These are phyloP conservation scores for Deilephila porcellus DNA, from an alignment of 2,888 invertebrate genomes.

Conservation along the genomic window DNA sequence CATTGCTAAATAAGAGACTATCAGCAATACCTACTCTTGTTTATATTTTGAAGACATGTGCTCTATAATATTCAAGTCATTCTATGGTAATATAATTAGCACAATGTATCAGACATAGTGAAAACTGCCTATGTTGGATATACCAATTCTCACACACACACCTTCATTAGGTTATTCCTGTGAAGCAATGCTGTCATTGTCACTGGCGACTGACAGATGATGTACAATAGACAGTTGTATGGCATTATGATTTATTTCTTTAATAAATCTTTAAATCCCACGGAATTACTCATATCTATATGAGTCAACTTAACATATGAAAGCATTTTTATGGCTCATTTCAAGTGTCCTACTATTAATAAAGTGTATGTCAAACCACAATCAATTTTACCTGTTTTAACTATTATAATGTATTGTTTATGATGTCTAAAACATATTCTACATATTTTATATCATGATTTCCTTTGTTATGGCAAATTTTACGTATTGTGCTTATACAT, in stretches of 20 bases:
- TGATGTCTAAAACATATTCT: too few relatives aligned
- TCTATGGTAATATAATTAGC: background rate
- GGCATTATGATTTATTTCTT: conserved; percentile 7
- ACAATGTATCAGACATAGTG: background rate
- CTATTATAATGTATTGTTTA: too few relatives aligned
- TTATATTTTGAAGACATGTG: background rate
- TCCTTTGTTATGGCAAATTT: too few relatives aligned
- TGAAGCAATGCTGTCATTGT: conserved; percentile 14
- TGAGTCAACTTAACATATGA: background rate
- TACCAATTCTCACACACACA: background rate
- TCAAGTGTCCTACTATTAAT: too few relatives aligned
- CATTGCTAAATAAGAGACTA: too few relatives aligned
- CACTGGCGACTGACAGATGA: conserved; percentile 7
- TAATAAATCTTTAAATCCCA: background rate
- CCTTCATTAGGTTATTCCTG: conserved; percentile 23
- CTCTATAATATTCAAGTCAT: background rate
- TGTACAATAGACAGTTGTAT: background rate
- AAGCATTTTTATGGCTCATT: background rate
- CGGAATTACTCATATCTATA: background rate
- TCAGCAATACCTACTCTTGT: too few relatives aligned
- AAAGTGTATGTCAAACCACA: too few relatives aligned
- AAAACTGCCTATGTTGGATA: too few relatives aligned
- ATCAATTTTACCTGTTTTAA: too few relatives aligned
- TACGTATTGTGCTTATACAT: too few relatives aligned
- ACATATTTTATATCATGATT: too few relatives aligned